These are phyloP conservation scores for Hydra vulgaris DNA, from an alignment of 30 jellyfish, hydroid and myxozoan genomes.

Conservation along the genomic window DNA sequence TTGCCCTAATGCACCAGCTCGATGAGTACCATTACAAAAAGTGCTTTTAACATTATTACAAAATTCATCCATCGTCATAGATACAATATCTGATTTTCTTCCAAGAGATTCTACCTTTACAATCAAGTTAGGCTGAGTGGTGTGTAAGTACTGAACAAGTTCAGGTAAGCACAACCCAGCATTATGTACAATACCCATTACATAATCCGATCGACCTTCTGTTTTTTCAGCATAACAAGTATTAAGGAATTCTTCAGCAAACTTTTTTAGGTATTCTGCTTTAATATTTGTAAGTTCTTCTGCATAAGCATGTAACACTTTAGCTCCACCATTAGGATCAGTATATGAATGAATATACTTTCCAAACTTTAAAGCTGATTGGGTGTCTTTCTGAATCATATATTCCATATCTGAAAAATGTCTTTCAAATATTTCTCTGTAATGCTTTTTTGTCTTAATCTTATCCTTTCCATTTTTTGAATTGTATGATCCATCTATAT, in stretches of 20 bases:
- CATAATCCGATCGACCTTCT: constrained; percentile 67
- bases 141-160: constrained; percentile 58
- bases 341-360: constrained; percentile 64
- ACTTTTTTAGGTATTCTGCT: constrained; percentile 72
- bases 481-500: background rate
- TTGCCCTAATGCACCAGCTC: constrained; percentile 80
- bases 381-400: constrained; percentile 35
- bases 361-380: constrained; percentile 51
- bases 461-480: background rate
- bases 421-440: constrained; percentile 48
- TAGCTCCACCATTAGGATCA: constrained; percentile 94
- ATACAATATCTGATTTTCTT: constrained; percentile 66
- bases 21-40: constrained; percentile 72
- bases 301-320: constrained; percentile 81
- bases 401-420: constrained; percentile 69
- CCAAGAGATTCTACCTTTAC: constrained; percentile 80
- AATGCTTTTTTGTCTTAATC: constrained; percentile 24
- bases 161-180: constrained; percentile 81
- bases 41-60: constrained; percentile 52
- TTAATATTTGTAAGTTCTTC: constrained; percentile 81
- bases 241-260: constrained; percentile 71
- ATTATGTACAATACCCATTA: constrained; percentile 92
- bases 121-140: constrained; percentile 53
- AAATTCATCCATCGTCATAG: constrained; percentile 60
- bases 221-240: constrained; percentile 48